Base-by-base conservation (phyloP, 2,888 invertebrate genomes). In the Pediacus dermestoides region DNA sequence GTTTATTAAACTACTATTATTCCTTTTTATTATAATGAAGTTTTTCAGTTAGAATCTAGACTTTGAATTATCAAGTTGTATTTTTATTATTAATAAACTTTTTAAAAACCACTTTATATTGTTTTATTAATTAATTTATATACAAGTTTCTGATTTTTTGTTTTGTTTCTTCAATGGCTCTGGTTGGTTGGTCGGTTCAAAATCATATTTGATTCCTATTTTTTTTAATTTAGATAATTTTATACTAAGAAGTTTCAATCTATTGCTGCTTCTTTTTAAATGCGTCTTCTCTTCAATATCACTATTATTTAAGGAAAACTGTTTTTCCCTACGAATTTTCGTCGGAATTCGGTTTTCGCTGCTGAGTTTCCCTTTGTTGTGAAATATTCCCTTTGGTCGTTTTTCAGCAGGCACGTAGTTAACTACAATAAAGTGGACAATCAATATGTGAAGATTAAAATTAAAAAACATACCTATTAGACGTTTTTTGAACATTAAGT, bases 401-500 rank as follows among this genome's bases (percentile, higher is more conserved):
- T 82, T 75, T 44, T 81, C 80, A 1, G 81, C 80, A 10, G 85
- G 80, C 46, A 88, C 77, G 52, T 76, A 81, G 6, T 73, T 73
- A 39, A 84, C 85, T 82, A 61, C 35, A 75, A 74, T 34, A 31
- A 37, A 6, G 4, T 25, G 11, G 4, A n/a, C 4, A 4, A 9
- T 25, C 4, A 9, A 10, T n/a, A 9, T 25, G 25, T 25, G 9
- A 11, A 25, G 4, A 4, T 9, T 6, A 9, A 7, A 39, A 32
- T 6, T 13, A 18, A 38, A 26, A 18, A 25, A 56, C 66, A 67
- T 75, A 87, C 90, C 86, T 76, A 89, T 90, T 4, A 97, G 69
- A 18, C 94, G 72, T 64, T 88, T 82, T 49, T 93, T 87, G 57
- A 88, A 93, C 92, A 97, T 94, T 1, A 97, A 73, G 68, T 97